Evolutionary conservation across 2,888 invertebrate genomes (phyloP), one percentile per base, ranked within the genome.

Genomic region (Cartodere bifasciata): DNA sequence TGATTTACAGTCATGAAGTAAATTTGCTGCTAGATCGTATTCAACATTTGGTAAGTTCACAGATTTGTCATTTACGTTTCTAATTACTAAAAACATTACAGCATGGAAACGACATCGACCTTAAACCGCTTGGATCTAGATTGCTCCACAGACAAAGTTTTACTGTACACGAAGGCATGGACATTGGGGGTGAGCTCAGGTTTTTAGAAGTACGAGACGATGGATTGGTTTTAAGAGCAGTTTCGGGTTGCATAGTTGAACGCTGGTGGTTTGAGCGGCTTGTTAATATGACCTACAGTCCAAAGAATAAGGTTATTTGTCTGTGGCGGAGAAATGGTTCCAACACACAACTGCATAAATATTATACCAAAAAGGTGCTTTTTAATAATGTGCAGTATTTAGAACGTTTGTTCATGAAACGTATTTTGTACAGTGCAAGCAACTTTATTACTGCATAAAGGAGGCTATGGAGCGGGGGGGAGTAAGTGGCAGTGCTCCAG

Each of bases 281-380:
- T 31, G 94, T 98, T 31, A 99, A 99, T 58, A 97, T 99, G 94
- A 97, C 98, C 0, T 99, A 92, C 61, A 94, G 95, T 46, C 98
- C 98, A 1, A 97, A 97, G 63, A 97, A 92, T 51, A 86, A 88
- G 62, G 84, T 97, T 6, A 67, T 99, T 40, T 98, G 97, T 62
- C 71, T 99, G 37, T 99, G 98, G 95, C 75, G 94, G 49, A 77
- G 90, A 47, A 87, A 86, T 53, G 92, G 88, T 2, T 87, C 87
- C 3, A 87, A 94, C 55, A 92, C 92, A 4, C 86, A 91, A 53
- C 70, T 95, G 40, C 92, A 97, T 63, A 97, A 97, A 65, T 98
- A 97, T 64, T 95, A 95, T 58, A 97, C 98, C 0, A 88, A 91
- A 61, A 98, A 97, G 79, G 95, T 92, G 58, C 49, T 32, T 16